These are phyloP conservation scores for Oreochromis niloticus DNA, from an alignment of 2,113 vertebrate genomes.

Conservation along the genomic window DNA sequence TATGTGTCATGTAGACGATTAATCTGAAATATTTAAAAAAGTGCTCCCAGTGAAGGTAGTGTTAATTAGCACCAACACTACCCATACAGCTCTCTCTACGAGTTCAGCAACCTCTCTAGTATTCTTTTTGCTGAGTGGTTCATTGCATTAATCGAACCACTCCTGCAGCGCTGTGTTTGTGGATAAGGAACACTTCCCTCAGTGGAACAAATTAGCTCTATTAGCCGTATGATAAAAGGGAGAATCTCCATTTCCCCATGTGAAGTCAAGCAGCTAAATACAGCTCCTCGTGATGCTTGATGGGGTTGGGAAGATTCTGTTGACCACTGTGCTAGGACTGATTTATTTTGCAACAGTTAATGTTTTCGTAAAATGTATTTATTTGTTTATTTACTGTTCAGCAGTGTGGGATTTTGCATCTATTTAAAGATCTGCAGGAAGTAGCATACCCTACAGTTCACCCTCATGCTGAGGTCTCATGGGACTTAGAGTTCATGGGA, in stretches of 20 bases:
- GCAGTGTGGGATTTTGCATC: slow-evolving; percentile 46
- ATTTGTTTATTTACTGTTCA: not conserved
- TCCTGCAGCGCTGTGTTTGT: slow-evolving; percentile 53
- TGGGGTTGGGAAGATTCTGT: not conserved
- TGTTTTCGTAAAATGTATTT: not conserved
- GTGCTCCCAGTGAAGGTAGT: slow-evolving; percentile 1
- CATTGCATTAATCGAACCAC: slow-evolving; percentile 47
- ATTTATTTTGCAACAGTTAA: slow-evolving; percentile 14
- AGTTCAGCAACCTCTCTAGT: slow-evolving; percentile 37
- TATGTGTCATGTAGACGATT: slow-evolving; percentile 14
- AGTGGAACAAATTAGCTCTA: slow-evolving; percentile 66
- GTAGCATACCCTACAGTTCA: slow-evolving; percentile 41
- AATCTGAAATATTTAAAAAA: slow-evolving; percentile 24
- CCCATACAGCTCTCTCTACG: slow-evolving; percentile 11
- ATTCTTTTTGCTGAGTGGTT: slow-evolving; percentile 48
- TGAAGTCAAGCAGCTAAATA: slow-evolving; percentile 43
- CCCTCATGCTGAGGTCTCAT: slow-evolving; percentile 10
- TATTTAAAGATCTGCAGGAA: slow-evolving; percentile 61
- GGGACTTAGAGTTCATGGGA: slow-evolving; percentile 64
- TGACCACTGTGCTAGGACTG: slow-evolving; percentile 6
- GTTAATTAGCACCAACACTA: slow-evolving; percentile 49
- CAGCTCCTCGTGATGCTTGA: not conserved
- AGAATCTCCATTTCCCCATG: slow-evolving; percentile 40
- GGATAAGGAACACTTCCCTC: slow-evolving; percentile 53
- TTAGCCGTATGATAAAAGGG: slow-evolving; percentile 56